Evolutionary conservation across 2,797 vertebrate species (phyloP).

Genomic region (Eospalax fontanierii): DNA sequence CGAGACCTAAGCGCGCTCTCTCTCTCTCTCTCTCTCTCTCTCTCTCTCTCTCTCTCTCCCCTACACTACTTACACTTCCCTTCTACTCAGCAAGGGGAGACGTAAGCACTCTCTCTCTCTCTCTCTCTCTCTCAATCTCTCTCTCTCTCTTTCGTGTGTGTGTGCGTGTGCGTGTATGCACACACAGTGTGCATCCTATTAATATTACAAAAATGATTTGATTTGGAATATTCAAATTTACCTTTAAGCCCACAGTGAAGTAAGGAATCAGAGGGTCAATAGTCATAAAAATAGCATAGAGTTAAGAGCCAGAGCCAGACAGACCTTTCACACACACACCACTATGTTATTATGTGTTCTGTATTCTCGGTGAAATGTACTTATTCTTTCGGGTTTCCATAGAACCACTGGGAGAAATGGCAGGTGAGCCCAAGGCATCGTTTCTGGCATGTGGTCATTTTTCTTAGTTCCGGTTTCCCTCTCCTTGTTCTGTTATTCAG

Average conservation of each 20-base stretch:
- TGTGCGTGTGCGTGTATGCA: background rate
- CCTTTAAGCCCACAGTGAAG: background rate
- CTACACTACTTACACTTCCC: background rate
- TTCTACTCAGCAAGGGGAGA: rapidly evolving
- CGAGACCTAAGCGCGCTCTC: background rate
- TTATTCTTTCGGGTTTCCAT: background rate
- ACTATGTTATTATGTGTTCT: constrained; percentile 5
- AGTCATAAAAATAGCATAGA: background rate
- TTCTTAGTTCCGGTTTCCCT: constrained; percentile 7
- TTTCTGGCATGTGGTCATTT: background rate
- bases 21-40: background rate
- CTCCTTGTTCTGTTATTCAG: background rate
- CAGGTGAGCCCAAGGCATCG: background rate
- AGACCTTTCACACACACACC: background rate
- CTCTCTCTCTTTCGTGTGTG: background rate
- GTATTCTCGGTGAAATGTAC: background rate
- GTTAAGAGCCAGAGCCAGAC: background rate
- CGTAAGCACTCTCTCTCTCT: background rate
- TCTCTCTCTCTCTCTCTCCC: background rate
- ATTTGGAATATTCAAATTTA: constrained; percentile 1
- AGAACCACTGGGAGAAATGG: background rate
- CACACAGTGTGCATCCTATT: no score
- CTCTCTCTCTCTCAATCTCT: background rate
- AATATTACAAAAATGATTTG: background rate
- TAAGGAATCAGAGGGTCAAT: background rate